Evolutionary conservation across 2,113 vertebrate species (phyloP).

Genomic region (Pollachius pollachius): DNA sequence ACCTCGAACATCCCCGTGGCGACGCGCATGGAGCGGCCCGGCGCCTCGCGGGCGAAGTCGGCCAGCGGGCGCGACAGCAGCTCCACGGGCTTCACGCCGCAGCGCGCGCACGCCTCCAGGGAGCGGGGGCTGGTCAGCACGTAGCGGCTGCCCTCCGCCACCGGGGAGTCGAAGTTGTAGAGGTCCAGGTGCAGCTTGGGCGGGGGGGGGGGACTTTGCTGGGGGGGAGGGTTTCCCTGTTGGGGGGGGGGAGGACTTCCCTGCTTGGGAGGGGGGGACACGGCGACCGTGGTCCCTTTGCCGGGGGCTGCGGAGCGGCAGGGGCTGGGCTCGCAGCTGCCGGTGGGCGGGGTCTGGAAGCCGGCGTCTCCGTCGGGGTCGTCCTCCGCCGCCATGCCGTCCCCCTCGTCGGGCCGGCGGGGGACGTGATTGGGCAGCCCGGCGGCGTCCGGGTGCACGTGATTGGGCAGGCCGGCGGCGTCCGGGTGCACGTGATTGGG

Average conservation of each 20-base stretch:
- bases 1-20: constrained; percentile 90
- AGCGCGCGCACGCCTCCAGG: constrained; percentile 94
- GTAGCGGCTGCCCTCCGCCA: constrained; percentile 93
- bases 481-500: constrained; percentile 51
- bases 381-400: constrained; percentile 49
- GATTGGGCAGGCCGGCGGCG: constrained; percentile 48
- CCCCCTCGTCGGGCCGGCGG: constrained; percentile 53
- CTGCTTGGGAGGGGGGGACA: constrained; percentile 10
- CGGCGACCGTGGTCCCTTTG: constrained; percentile 19
- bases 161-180: constrained; percentile 90
- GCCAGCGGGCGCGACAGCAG: constrained; percentile 82
- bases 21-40: constrained; percentile 89
- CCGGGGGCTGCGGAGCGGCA: constrained; percentile 26
- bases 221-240: constrained; percentile 37
- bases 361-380: constrained; percentile 46
- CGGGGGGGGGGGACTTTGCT: constrained; percentile 46
- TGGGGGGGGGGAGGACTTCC: constrained; percentile 17
- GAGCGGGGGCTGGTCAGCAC: constrained; percentile 95
- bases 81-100: constrained; percentile 92
- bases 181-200: constrained; percentile 90
- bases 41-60: constrained; percentile 89
- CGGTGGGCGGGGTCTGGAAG: constrained; percentile 57
- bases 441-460: constrained; percentile 45
- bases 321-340: constrained; percentile 58
- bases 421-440: constrained; percentile 56